Percentiles rank a stretch among this genome's conserved stretches.
phyloP scores from a whole-genome alignment of 2,113 vertebrate species.

The Periophthalmus modestus region DNA sequence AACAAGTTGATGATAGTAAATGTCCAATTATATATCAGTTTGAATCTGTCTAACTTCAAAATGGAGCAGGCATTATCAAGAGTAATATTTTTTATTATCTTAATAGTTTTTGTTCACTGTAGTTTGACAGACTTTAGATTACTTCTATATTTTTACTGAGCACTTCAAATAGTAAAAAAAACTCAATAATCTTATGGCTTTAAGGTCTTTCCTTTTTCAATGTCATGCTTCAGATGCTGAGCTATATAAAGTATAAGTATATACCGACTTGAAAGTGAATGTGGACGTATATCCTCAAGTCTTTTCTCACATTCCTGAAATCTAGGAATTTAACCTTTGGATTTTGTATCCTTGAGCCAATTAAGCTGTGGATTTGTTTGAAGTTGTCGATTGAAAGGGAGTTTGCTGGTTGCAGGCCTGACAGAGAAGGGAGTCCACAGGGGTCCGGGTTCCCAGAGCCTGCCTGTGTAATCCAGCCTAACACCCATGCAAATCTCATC shows the following conservation, averaged over 20 bases:
- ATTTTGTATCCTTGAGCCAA: slow-evolving; percentile 53
- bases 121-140: neutral
- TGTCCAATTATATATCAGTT: too few relatives aligned
- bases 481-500: slow-evolving; percentile 83
- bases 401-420: slow-evolving; percentile 19
- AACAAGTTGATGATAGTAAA: too few relatives aligned
- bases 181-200: neutral
- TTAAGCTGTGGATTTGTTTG: slow-evolving; percentile 66
- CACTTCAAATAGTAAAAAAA: neutral
- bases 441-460: slow-evolving; percentile 76
- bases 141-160: neutral
- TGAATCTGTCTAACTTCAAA: too few relatives aligned
- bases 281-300: slow-evolving; percentile 21
- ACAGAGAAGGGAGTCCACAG: slow-evolving; percentile 58
- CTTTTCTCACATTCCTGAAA: slow-evolving; percentile 30
- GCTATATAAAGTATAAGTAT: neutral
- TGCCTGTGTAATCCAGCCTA: slow-evolving; percentile 79
- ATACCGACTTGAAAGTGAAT: neutral
- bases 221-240: neutral
- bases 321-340: slow-evolving; percentile 58
- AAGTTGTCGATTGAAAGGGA: slow-evolving; percentile 59
- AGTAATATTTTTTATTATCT: too few relatives aligned
- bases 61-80: too few relatives aligned
- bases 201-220: neutral
- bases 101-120: neutral